Conservation (phyloP, 1,140 invertebrate genomes). For the Battus philenor region DNA sequence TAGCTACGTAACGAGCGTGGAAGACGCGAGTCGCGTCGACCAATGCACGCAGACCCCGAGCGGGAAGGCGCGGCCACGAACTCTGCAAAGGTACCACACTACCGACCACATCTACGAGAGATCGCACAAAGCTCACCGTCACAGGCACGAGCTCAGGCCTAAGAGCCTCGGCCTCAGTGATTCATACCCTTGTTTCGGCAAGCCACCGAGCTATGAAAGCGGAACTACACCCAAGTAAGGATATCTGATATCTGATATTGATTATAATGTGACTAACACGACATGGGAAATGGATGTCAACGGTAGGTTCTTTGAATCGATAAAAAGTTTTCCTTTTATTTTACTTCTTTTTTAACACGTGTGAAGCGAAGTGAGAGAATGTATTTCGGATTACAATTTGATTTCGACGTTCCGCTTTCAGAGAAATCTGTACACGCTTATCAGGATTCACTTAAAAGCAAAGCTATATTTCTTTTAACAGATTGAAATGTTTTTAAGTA, state of each 20-base stretch:
- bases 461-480: too few relatives aligned
- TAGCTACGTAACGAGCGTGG: slow-evolving; percentile 64
- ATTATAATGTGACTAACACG: slow-evolving; percentile 14
- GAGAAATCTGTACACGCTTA: too few relatives aligned
- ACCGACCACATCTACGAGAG: slow-evolving; percentile 60
- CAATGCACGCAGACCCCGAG: slow-evolving; percentile 66
- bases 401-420: too few relatives aligned
- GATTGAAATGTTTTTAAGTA: too few relatives aligned
- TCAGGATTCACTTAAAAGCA: too few relatives aligned
- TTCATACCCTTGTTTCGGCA: slow-evolving; percentile 48
- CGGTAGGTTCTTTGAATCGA: too few relatives aligned
- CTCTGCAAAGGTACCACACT: slow-evolving; percentile 66
- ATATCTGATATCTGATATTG: slow-evolving; percentile 6
- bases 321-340: too few relatives aligned
- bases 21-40: slow-evolving; percentile 51
- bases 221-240: slow-evolving; percentile 54
- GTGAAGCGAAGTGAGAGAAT: too few relatives aligned
- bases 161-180: slow-evolving; percentile 55
- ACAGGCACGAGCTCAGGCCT: slow-evolving; percentile 38
- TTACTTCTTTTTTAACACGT: too few relatives aligned
- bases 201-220: slow-evolving; percentile 59
- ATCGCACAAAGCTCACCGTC: slow-evolving; percentile 35
- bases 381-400: too few relatives aligned
- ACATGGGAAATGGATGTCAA: too few relatives aligned
- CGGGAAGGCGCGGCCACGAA: slow-evolving; percentile 47